These are phyloP conservation scores for Bugulina stolonifera DNA, from an alignment of 2,888 invertebrate genomes.

Conservation along the genomic window DNA sequence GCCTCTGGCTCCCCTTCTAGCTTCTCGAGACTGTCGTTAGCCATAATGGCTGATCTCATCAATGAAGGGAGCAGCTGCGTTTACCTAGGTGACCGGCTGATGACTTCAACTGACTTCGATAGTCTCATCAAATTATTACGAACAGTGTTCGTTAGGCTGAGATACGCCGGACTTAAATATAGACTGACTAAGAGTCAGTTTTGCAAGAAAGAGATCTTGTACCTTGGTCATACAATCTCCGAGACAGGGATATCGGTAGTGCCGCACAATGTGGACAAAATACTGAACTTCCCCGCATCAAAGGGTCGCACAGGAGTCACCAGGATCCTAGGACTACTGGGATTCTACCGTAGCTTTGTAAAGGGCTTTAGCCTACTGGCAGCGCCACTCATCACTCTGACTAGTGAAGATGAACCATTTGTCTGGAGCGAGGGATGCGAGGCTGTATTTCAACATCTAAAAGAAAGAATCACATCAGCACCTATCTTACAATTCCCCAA, in stretches of 20 bases:
- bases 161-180: background rate
- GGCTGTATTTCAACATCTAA: background rate
- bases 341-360: background rate
- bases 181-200: background rate
- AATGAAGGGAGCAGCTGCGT: background rate
- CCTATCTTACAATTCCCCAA: background rate
- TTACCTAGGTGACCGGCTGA: background rate
- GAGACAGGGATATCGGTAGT: background rate
- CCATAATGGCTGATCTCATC: slow-evolving; percentile 16
- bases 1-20: background rate
- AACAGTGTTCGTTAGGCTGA: background rate
- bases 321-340: background rate
- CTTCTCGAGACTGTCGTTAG: background rate
- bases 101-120: background rate
- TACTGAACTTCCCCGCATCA: background rate
- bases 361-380: background rate
- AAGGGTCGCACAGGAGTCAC: background rate
- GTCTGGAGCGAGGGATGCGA: background rate
- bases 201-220: background rate
- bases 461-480: background rate
- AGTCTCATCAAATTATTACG: background rate
- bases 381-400: background rate
- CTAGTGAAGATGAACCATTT: background rate
- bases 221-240: background rate
- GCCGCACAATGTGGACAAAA: slow-evolving; percentile 1